Evolutionary conservation across 2,113 vertebrate species (phyloP).

Genomic region (Amphiprion percula): DNA sequence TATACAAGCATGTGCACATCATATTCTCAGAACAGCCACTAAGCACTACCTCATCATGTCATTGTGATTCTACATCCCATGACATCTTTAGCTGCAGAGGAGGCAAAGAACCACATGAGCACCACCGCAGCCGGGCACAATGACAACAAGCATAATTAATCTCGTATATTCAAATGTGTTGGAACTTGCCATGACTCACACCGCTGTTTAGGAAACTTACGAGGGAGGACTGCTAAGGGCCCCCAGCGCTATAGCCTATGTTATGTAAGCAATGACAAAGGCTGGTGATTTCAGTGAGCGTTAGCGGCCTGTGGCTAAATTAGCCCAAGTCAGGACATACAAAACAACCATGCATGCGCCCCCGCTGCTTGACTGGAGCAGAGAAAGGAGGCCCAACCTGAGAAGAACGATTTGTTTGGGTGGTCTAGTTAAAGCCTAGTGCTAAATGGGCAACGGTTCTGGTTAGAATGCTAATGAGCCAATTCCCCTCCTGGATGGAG

Average conservation of each 20-base stretch:
- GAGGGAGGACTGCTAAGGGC: constrained; percentile 26
- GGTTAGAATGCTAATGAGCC: constrained; percentile 80
- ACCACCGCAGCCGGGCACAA: constrained; percentile 5
- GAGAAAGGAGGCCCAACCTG: constrained; percentile 46
- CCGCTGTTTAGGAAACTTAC: constrained; percentile 47
- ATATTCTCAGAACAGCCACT: constrained; percentile 13
- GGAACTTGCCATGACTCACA: constrained; percentile 51
- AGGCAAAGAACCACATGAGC: constrained; percentile 17
- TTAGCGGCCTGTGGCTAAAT: constrained; percentile 60
- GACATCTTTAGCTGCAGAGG: constrained; percentile 21
- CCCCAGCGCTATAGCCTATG: constrained; percentile 1
- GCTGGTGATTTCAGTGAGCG: constrained; percentile 41
- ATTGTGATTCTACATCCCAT: background rate
- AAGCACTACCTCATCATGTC: constrained; percentile 2
- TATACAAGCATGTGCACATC: constrained; percentile 5
- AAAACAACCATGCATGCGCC: constrained; percentile 44
- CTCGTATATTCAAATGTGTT: constrained; percentile 44
- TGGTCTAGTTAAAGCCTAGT: constrained; percentile 75
- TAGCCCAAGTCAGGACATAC: constrained; percentile 40
- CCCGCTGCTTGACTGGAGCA: constrained; percentile 51
- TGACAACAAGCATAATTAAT: constrained; percentile 52
- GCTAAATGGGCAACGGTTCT: constrained; percentile 75
- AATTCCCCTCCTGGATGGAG: constrained; percentile 73
- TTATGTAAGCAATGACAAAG: constrained; percentile 61
- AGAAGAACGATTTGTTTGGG: constrained; percentile 76